Evolutionary conservation across 92 coral and sea anemone species (phyloP).

Genomic region (Isaurus tuberculatus): DNA sequence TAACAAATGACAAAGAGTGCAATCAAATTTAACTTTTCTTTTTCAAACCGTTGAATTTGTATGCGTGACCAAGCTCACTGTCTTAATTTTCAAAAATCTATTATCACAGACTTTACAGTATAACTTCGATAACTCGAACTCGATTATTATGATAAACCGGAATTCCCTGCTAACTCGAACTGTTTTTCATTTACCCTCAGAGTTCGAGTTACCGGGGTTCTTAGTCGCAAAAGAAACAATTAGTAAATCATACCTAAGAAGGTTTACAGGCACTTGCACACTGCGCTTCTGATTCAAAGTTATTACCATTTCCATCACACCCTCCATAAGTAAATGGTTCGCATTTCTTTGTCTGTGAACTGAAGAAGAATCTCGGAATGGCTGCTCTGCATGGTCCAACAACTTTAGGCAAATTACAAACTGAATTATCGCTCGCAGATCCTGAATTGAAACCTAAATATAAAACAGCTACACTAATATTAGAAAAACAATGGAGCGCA

Average conservation of each 20-base stretch:
- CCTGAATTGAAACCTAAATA: constrained; percentile 26
- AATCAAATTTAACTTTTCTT: no score
- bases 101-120: no score
- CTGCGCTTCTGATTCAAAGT: constrained; percentile 12
- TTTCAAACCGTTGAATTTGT: no score
- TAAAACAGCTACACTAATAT: constrained; percentile 21
- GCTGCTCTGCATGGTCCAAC: constrained; percentile 30
- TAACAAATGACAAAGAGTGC: no score
- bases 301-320: constrained; percentile 25
- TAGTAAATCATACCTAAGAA: background rate
- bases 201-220: no score
- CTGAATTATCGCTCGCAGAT: background rate
- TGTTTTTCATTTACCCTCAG: no score
- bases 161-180: no score
- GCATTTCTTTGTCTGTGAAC: background rate
- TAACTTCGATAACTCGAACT: no score
- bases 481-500: background rate
- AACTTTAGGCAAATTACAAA: background rate
- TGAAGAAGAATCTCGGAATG: constrained; percentile 28
- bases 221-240: background rate
- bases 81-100: no score
- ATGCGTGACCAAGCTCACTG: no score
- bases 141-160: no score
- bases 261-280: constrained; percentile 3
- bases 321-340: constrained; percentile 12